Base-by-base conservation (phyloP, 2,888 invertebrate species). In the Diarsia dahlii region DNA sequence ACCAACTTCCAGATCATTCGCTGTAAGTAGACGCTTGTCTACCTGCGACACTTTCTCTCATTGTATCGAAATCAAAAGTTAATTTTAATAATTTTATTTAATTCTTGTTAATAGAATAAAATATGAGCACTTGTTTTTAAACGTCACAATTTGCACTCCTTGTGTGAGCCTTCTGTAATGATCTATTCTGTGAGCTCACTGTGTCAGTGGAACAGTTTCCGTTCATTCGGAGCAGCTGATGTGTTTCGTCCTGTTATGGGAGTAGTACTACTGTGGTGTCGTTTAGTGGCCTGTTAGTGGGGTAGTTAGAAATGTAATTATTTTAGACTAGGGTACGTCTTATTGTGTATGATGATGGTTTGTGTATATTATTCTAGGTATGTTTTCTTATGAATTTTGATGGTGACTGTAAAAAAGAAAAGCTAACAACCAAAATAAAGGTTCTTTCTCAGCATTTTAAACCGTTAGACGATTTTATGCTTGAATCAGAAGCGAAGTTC, bases 221-320 rank as follows among this genome's bases (percentile, higher is more conserved):
- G 62, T 77, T 75, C 46, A 73, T 67, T 76, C 50, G 12, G 8
- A 54, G 68, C 74, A 76, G 67, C 66, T 80, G 84, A 56, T 80
- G 52, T 85, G 54, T 64, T 68, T 68, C 58, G 60, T 39, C 39
- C 18, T 73, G 34, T 71, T 62, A 50, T 18, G 50, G 52, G 60
- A 84, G 56, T 69, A 45, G 54, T 84, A 84, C 50, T 67, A 15
- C 10, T 60, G 48, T 66, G 34, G 23, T 45, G 23, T 39, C 74
- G 9, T 60, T 60, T 56, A 34, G 28, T 66, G 50, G 39, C 18
- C 1, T 56, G 18, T 81, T 56, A 62, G 50, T 65, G 45, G 54
- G 15, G 12, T 46, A 28, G 72, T 80, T 54, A 58, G 39, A 45
- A 20, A 39, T 23, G 3, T 67, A 52, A 56, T 67, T 20, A 20